Evolutionary conservation across 2,113 vertebrate species (phyloP), one percentile per base, ranked within the genome.

Genomic region (Hylia prasina): DNA sequence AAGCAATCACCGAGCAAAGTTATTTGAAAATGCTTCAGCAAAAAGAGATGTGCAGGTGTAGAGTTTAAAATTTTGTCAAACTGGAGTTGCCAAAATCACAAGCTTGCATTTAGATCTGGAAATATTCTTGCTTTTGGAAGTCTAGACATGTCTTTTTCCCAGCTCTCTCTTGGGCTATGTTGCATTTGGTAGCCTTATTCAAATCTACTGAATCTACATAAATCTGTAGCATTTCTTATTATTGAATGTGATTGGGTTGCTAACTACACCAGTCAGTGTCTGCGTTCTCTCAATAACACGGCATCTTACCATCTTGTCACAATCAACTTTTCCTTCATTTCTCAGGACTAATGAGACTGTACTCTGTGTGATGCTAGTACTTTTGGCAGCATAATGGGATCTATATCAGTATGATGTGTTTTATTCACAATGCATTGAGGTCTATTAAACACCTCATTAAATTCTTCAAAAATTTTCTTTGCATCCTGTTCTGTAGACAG

Each of bases 371-470:
- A 96, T 93, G n/a, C 86, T 94, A 78, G 60, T 92, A 60, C n/a
- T 93, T 89, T 96, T 96, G 94, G 95, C 94, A 95, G 94, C 80
- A 90, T 81, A 92, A 89, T 84, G 57, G 93, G 76, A 95, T 92
- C 94, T 92, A 88, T 96, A 96, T 96, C 94, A 93, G 90, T 93
- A 94, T 87, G 94, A 93, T 94, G 93, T 96, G 90, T 94, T 96
- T 97, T 96, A 96, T 93, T 96, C 94, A 89, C 86, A 87, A 79
- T 96, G 88, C 92, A 92, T 96, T 90, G 88, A 95, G 93, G 85
- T 93, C 96, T 93, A 92, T 95, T 96, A 97, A 97, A 96, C 96
- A 97, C 96, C 82, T 97, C 92, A 95, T 96, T 95, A 96, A 95
- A 96, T 87, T 96, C 85, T 96, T 96, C 90, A 92, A 82, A 90